phyloP scores from a whole-genome alignment of 1,140 invertebrate genomes.

The Tetramorium parvispinum region DNA sequence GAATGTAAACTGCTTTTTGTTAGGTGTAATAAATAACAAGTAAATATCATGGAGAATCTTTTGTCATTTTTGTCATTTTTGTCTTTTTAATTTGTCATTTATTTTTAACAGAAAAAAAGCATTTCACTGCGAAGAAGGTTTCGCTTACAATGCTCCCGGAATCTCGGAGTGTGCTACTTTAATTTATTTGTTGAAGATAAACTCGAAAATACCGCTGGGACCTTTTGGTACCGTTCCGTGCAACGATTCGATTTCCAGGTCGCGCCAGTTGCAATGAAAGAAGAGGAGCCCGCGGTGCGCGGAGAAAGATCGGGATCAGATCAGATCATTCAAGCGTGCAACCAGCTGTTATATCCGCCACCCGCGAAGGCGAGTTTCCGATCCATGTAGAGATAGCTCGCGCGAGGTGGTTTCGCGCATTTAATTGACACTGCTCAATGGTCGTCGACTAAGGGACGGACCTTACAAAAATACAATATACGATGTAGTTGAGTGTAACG shows the following conservation, averaged over 20 bases:
- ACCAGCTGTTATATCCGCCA: slow-evolving; percentile 26
- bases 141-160: neutral
- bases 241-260: slow-evolving; percentile 37
- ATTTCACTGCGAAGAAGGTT: neutral
- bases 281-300: neutral
- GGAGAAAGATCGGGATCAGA: slow-evolving; percentile 43
- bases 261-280: neutral
- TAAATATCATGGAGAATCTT: neutral
- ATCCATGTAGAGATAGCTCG: slow-evolving; percentile 38
- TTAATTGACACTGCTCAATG: slow-evolving; percentile 38
- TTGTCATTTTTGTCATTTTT: neutral
- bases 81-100: neutral
- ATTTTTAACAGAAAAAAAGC: neutral
- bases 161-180: neutral
- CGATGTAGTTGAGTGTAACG: slow-evolving; percentile 9
- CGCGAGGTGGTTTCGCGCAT: slow-evolving; percentile 1
- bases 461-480: slow-evolving; percentile 1
- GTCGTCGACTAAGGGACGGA: neutral
- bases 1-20: too few species aligned
- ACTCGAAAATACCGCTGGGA: slow-evolving; percentile 4
- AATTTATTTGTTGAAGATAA: slow-evolving; percentile 17
- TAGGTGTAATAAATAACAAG: neutral
- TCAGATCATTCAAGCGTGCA: slow-evolving; percentile 55
- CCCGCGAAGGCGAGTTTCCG: neutral
- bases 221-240: slow-evolving; percentile 33